Evolutionary conservation across 2,113 vertebrate genomes (phyloP).

Genomic region (Semnornis frantzii): DNA sequence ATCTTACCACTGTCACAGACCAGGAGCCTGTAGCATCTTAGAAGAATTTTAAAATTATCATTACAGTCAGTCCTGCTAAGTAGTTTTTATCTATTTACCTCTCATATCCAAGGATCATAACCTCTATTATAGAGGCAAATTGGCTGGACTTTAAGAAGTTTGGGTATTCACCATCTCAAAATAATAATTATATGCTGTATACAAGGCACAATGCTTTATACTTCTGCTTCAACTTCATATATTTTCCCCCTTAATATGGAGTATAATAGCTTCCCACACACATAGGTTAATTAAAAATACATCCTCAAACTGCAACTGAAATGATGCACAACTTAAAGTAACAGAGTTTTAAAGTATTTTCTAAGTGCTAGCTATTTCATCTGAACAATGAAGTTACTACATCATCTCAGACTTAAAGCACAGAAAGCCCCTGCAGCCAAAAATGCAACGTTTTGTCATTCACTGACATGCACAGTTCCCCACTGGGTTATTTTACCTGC

Average conservation of each 20-base stretch:
- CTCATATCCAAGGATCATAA: background rate
- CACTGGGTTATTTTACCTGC: slow-evolving; percentile 86
- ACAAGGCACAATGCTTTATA: background rate
- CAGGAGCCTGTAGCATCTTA: background rate
- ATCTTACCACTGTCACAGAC: background rate
- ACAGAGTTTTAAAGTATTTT: background rate
- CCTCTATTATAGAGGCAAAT: background rate
- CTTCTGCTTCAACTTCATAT: background rate
- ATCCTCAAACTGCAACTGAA: slow-evolving; percentile 49
- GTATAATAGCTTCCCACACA: background rate
- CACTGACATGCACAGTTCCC: slow-evolving; percentile 71
- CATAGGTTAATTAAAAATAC: slow-evolving; percentile 4
- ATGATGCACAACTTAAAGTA: slow-evolving; percentile 18
- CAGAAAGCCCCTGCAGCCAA: slow-evolving; percentile 77
- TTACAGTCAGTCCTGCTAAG: background rate
- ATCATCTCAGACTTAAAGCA: slow-evolving; percentile 77
- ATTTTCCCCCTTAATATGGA: background rate
- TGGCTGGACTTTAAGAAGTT: slow-evolving; percentile 14
- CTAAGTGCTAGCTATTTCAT: slow-evolving; percentile 18
- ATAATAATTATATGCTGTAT: background rate
- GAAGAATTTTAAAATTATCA: background rate
- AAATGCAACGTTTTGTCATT: slow-evolving; percentile 67
- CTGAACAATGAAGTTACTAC: slow-evolving; percentile 51
- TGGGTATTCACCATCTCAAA: slow-evolving; percentile 15
- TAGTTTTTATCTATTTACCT: slow-evolving; percentile 20